Evolutionary conservation across 2,797 vertebrate species (phyloP), one percentile per base, ranked within the genome.

Genomic region (Sylvilagus floridanus): DNA sequence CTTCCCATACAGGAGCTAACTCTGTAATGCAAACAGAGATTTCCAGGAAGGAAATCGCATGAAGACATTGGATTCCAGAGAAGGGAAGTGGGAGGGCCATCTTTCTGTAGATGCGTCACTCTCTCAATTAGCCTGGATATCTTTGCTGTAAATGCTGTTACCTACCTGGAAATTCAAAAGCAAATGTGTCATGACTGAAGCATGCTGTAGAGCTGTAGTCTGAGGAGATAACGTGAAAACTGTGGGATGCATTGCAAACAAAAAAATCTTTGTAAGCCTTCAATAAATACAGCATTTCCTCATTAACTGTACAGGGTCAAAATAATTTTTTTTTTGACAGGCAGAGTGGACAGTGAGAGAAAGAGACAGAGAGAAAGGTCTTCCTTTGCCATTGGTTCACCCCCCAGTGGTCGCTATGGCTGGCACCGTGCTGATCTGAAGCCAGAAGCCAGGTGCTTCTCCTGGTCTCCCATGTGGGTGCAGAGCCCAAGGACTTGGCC

Each of bases 101-200:
- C 47, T 65, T 54, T n/a, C 14, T 30, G 60, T 21, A 62, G 50
- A 60, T n/a, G 1, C 0, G 10, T 77, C 26, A 35, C 10, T 47
- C 57, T 77, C 69, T 89, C n/a, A 72, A 77, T 78, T 60, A 84
- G 72, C 37, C 47, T 73, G n/a, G 71, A 73, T 88, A 79, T 42
- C 24, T 57, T 77, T 83, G 54, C 11, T 28, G 37, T n/a, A 77
- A 83, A 77, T 73, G 26, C 22, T 52, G 21, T 83, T 78, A 78
- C 9, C 37, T 72, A 52, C 68, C 4, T 47, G 4, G 16, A 94
- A 73, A 78, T 84, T 91, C 30, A 69, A 88, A 75, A 76, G 85
- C 8, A 77, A 79, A n/a, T 68, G 24, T 13, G 75, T 94, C 22
- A 42, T 88, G 91, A 62, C 47, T 75, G 42, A 84, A 73, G 17